These are phyloP conservation scores for Euleptes europaea DNA, from an alignment of 2,113 vertebrate genomes.

Conservation along the genomic window DNA sequence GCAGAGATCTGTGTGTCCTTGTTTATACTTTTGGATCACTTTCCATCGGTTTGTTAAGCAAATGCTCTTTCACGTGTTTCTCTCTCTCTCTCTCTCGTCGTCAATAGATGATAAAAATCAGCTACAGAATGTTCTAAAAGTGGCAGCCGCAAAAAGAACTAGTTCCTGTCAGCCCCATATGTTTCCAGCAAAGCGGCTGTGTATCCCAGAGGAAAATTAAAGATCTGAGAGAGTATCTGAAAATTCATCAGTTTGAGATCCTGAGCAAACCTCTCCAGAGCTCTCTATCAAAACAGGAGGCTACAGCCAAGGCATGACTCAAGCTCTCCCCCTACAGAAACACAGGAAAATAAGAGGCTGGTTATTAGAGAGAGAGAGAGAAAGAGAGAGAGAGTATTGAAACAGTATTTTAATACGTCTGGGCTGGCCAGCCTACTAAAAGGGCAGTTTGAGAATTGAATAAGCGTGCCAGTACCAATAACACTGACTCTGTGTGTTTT, in stretches of 20 bases:
- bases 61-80: slow-evolving; percentile 29
- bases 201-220: slow-evolving; percentile 47
- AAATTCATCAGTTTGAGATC: slow-evolving; percentile 26
- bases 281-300: slow-evolving; percentile 7
- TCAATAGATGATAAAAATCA: slow-evolving; percentile 12
- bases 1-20: background rate
- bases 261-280: background rate
- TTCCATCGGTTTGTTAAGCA: slow-evolving; percentile 28
- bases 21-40: background rate
- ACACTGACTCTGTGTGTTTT: background rate
- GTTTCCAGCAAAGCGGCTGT: background rate
- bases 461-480: accelerated
- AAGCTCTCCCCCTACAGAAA: slow-evolving; percentile 64
- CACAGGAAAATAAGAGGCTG: background rate
- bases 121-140: background rate
- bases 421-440: background rate
- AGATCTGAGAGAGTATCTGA: slow-evolving; percentile 30
- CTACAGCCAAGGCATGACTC: accelerated
- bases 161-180: slow-evolving; percentile 38
- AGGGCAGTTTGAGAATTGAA: accelerated
- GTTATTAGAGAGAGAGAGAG: accelerated
- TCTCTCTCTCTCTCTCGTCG: slow-evolving; percentile 17
- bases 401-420: accelerated
- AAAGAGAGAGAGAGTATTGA: background rate
- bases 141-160: slow-evolving; percentile 16